Evolutionary conservation across 2,888 invertebrate genomes (phyloP).

Genomic region (Orthosia gothica): DNA sequence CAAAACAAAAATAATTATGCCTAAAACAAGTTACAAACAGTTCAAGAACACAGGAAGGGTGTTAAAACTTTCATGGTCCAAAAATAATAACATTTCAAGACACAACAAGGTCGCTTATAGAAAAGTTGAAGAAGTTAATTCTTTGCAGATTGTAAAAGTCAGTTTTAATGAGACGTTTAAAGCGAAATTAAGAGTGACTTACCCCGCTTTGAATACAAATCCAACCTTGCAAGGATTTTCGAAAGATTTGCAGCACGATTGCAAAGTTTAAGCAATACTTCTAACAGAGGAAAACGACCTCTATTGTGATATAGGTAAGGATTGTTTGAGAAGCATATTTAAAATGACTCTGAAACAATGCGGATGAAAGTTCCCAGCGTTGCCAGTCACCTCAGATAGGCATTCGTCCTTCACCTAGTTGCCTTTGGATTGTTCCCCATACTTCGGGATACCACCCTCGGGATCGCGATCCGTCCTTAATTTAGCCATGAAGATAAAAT

Average conservation of each 20-base stretch:
- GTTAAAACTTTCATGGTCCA: constrained; percentile 20
- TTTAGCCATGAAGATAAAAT: constrained; percentile 61
- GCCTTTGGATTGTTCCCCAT: constrained; percentile 51
- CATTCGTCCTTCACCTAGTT: constrained; percentile 68
- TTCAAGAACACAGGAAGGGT: constrained; percentile 35
- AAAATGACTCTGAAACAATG: constrained; percentile 61
- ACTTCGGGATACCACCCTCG: constrained; percentile 55
- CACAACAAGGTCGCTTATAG: constrained; percentile 35
- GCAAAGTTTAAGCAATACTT: constrained; percentile 19
- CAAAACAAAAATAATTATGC: constrained; percentile 5
- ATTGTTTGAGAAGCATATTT: constrained; percentile 33
- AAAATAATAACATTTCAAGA: constrained; percentile 52
- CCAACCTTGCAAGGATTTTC: constrained; percentile 64
- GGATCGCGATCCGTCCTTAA: constrained; percentile 59
- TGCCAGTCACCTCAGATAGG: constrained; percentile 63
- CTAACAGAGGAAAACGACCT: constrained; percentile 15
- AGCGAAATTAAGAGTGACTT: constrained; percentile 60
- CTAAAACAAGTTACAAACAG: constrained; percentile 28
- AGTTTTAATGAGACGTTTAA: constrained; percentile 62
- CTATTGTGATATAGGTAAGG: constrained; percentile 3
- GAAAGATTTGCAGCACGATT: constrained; percentile 62
- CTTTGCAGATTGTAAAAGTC: constrained; percentile 37
- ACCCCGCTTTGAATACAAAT: constrained; percentile 55
- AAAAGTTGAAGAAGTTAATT: constrained; percentile 49
- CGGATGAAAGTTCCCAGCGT: constrained; percentile 62